These are phyloP conservation scores for Heteropelma amictum DNA, from an alignment of 2,888 invertebrate species.

Conservation along the genomic window DNA sequence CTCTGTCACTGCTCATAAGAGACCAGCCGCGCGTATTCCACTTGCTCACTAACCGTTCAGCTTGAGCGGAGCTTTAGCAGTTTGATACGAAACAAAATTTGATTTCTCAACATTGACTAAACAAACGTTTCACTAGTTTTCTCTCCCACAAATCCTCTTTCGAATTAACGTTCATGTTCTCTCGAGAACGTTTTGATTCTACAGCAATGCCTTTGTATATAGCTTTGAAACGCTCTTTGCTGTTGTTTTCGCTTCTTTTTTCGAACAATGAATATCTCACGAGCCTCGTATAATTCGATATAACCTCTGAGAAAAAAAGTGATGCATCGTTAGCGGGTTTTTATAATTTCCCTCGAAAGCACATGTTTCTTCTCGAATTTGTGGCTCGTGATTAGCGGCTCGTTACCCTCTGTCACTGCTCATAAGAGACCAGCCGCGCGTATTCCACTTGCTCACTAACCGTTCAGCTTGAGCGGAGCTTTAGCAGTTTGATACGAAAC, in stretches of 20 bases:
- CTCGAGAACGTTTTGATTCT: no score
- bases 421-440: conserved; percentile 22
- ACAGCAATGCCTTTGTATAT: no score
- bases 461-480: conserved; percentile 17
- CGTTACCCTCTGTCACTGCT: conserved; percentile 19
- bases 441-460: conserved; percentile 34
- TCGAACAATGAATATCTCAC: no score
- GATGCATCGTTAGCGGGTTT: no score
- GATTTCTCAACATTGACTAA: conserved; percentile 38
- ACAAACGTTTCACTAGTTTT: conserved; percentile 8
- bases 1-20: conserved; percentile 23
- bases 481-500: not conserved
- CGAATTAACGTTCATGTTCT: not conserved
- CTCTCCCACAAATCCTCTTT: not conserved
- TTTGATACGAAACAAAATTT: conserved; percentile 24
- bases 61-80: conserved; percentile 1
- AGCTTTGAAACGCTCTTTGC: no score
- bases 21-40: conserved; percentile 29
- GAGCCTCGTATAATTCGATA: no score
- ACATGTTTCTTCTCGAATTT: no score
- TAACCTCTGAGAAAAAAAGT: no score
- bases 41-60: conserved; percentile 28
- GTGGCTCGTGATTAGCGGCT: no score
- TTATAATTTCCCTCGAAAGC: no score
- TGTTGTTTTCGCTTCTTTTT: not conserved